A percentile compares a stretch with the other conserved stretches of the same genome.
Evolutionary conservation across 2,888 invertebrate genomes (phyloP).

Genomic region (Oscheius sp.): DNA sequence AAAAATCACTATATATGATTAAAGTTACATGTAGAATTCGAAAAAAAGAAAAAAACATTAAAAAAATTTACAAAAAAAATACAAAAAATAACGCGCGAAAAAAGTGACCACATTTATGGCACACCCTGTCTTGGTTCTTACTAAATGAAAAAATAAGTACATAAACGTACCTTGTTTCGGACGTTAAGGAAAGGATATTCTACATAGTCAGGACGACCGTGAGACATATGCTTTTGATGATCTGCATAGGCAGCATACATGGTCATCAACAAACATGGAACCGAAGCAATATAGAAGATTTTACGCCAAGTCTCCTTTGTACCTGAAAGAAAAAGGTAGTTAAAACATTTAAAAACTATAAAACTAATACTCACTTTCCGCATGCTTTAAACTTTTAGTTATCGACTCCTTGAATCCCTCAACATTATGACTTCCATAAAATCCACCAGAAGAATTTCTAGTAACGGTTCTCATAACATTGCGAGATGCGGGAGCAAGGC

Average conservation of each 20-base stretch:
- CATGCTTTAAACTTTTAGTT: slow-evolving; percentile 52
- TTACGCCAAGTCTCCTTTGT: slow-evolving; percentile 64
- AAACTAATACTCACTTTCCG: slow-evolving; percentile 41
- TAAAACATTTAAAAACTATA: background rate
- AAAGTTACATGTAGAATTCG: background rate
- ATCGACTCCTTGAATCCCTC: slow-evolving; percentile 59
- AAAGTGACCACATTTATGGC: no score
- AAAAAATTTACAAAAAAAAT: no score
- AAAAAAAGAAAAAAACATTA: background rate
- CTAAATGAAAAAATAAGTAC: no score
- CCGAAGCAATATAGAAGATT: slow-evolving; percentile 64
- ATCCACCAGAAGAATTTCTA: slow-evolving; percentile 61
- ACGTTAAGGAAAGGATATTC: slow-evolving; percentile 65
- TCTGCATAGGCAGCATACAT: slow-evolving; percentile 61
- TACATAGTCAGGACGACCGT: slow-evolving; percentile 63
- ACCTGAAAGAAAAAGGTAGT: slow-evolving; percentile 45
- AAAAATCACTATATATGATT: background rate
- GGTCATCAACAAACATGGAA: slow-evolving; percentile 63
- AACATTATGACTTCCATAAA: slow-evolving; percentile 65
- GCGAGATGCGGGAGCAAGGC: slow-evolving; percentile 26
- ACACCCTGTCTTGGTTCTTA: no score
- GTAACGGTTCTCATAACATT: slow-evolving; percentile 41
- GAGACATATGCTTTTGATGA: slow-evolving; percentile 53
- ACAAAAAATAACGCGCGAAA: no score
- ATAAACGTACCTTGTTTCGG: slow-evolving; percentile 53